Percentiles rank a stretch among this genome's conserved stretches.
Conservation (phyloP, 1,140 invertebrate species). For the Mycetomoellerius zeteki region DNA sequence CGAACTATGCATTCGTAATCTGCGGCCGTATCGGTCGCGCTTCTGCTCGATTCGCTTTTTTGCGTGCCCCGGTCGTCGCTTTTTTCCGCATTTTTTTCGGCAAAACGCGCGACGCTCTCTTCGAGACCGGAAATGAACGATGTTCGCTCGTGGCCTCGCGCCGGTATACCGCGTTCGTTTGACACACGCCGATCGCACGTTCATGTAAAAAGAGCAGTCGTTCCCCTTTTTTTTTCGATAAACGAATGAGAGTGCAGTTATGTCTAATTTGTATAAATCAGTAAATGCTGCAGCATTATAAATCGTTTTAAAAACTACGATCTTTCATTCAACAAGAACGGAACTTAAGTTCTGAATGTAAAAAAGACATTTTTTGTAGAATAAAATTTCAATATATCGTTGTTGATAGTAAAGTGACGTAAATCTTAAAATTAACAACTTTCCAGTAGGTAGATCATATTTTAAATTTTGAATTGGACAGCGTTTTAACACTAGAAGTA, state of each 20-base stretch:
- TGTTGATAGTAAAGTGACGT: too few relatives aligned
- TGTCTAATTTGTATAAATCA: background rate
- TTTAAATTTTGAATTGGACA: too few relatives aligned
- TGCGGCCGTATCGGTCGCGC: conserved; percentile 53
- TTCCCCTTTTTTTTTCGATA: background rate
- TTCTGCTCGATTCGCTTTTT: conserved; percentile 62
- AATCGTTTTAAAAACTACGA: background rate
- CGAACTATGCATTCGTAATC: conserved; percentile 71
- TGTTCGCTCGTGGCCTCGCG: conserved; percentile 56
- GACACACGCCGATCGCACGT: conserved; percentile 8
- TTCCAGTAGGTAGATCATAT: too few relatives aligned
- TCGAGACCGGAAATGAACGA: conserved; percentile 68
- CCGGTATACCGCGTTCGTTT: conserved; percentile 11
- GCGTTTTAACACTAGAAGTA: too few relatives aligned
- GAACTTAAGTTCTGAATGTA: background rate
- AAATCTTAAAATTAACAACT: too few relatives aligned
- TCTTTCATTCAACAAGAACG: background rate
- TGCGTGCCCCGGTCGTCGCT: conserved; percentile 16
- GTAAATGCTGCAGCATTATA: background rate
- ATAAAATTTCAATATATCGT: background rate
- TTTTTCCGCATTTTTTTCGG: conserved; percentile 54
- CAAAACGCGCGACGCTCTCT: conserved; percentile 51
- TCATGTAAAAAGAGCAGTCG: conserved; percentile 2
- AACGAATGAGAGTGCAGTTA: conserved; percentile 24
- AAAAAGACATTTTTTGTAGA: background rate